Percentiles rank a stretch among this genome's conserved stretches.
Evolutionary conservation across 2,888 invertebrate species (phyloP).

Genomic region (Cistogaster globosa): DNA sequence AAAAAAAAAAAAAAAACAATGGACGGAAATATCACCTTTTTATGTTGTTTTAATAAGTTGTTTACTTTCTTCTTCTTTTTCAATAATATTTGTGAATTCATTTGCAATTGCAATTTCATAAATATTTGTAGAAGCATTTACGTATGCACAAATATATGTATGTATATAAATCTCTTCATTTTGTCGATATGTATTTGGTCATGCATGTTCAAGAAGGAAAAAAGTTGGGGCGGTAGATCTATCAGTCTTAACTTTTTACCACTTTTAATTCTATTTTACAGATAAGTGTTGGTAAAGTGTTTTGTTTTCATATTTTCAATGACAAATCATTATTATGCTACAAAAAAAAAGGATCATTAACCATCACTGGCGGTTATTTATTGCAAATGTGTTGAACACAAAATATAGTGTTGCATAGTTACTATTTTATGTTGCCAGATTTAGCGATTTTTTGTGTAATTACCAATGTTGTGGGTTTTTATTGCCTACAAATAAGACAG

Average conservation of each 20-base stretch:
- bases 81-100: conserved; percentile 1
- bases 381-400: too few species aligned
- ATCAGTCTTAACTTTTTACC: not conserved
- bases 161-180: too few species aligned
- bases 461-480: too few species aligned
- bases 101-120: not conserved
- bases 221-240: conserved; percentile 62
- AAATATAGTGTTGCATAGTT: too few species aligned
- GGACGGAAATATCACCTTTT: conserved; percentile 17
- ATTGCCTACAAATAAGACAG: too few species aligned
- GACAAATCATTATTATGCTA: not conserved
- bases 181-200: too few species aligned
- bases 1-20: not conserved
- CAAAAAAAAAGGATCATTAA: too few species aligned
- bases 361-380: too few species aligned
- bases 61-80: conserved; percentile 21
- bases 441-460: too few species aligned
- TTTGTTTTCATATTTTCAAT: not conserved
- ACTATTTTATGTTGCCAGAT: too few species aligned
- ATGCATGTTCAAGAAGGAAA: not conserved
- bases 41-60: conserved; percentile 38
- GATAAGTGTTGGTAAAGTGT: not conserved
- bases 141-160: not conserved
- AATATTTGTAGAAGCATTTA: not conserved
- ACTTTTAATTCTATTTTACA: not conserved